Evolutionary conservation across 2,888 invertebrate genomes (phyloP), one percentile per base, ranked within the genome.

Genomic region (Thysanoteuthis rhombus): DNA sequence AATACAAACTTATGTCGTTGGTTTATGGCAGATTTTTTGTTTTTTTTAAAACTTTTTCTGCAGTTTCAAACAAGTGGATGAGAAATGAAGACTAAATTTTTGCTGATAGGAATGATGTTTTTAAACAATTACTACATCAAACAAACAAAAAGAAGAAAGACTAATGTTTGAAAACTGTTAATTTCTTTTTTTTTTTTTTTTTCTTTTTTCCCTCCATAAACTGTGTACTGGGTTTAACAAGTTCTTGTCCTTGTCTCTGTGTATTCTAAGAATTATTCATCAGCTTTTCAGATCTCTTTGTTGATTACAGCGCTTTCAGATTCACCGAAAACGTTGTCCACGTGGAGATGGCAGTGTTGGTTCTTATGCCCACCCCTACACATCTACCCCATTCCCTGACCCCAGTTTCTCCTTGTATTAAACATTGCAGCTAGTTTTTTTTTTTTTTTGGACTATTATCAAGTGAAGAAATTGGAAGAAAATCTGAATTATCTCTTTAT

Each of bases 211-310:
- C 91, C 91, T 92, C 91, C 91, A 92, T 92, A 92, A 92, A 92
- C 91, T 92, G 91, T 92, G 91, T 92, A 92, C 91, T 92, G 91
- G 91, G 91, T 92, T 92, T 92, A 92, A 92, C 91, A 92, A 90
- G 91, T 92, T 45, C 45, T 92, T 40, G 40, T 92, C 45, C 91
- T 45, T 92, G 91, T 92, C 91, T 92, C 40, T 92, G 40, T 19
- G 28, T 42, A 92, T 92, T 92, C 75, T 75, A 75, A 75, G 75
- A 75, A 75, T 75, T 75, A 36, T 40, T 92, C 91, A 92, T 92
- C 91, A 92, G 91, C 91, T 92, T 92, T 92, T 92, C 90, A 92
- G n/a, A n/a, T 92, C 91, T 92, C 39, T 92, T 40, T 40, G 39
- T 39, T 40, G 91, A 92, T 32, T 42, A 40, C 42, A 42, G 45